Conservation (phyloP, 2,113 vertebrate genomes). For the Atractosteus spatula region DNA sequence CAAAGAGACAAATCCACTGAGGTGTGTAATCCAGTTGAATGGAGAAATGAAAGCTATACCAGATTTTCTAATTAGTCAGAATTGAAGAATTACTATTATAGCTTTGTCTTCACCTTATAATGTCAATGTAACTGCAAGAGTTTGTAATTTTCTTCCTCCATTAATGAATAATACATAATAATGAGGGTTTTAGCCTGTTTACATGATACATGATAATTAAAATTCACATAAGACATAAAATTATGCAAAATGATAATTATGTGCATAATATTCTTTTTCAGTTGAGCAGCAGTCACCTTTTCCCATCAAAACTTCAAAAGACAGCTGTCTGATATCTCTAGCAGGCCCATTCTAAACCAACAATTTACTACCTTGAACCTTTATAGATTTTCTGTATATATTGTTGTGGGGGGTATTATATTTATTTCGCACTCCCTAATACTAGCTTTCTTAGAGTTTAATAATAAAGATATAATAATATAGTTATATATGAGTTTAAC, state of each 20-base stretch:
- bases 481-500: no score
- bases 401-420: no score
- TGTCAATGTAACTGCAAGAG: neutral
- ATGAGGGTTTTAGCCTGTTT: neutral
- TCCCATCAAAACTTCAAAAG: no score
- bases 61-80: slow-evolving; percentile 5
- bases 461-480: no score
- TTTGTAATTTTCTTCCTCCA: neutral
- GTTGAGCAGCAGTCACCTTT: no score
- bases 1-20: slow-evolving; percentile 1
- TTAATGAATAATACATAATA: neutral
- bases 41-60: neutral
- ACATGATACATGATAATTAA: neutral
- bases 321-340: no score
- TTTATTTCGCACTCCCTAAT: no score
- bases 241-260: neutral
- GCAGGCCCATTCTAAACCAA: no score
- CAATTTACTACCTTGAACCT: no score
- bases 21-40: neutral
- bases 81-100: neutral
- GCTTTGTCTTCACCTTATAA: neutral
- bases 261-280: neutral
- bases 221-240: neutral
- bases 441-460: no score
- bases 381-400: no score